Conservation (phyloP, 1,140 invertebrate species). For the Nebria ingens region DNA sequence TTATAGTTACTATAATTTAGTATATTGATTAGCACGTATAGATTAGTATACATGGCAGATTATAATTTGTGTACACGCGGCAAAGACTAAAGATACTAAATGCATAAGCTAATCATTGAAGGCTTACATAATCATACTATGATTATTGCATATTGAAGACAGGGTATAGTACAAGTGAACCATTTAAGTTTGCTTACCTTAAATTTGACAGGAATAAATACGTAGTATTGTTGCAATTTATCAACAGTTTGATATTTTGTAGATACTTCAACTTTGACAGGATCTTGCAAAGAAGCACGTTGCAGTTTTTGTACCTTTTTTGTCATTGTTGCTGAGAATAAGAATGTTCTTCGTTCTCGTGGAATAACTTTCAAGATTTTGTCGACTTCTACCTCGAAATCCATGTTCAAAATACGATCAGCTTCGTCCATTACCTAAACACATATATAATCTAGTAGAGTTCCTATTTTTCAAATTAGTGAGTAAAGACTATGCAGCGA, state of each 20-base stretch:
- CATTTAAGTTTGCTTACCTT: constrained; percentile 50
- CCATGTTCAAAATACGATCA: constrained; percentile 91
- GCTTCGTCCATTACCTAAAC: constrained; percentile 89
- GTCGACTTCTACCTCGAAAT: constrained; percentile 92
- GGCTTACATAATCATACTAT: constrained; percentile 9
- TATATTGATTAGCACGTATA: too few relatives aligned
- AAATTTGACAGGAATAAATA: constrained; percentile 93
- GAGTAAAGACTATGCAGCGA: too few relatives aligned
- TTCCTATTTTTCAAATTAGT: too few relatives aligned
- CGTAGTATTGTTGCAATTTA: constrained; percentile 88
- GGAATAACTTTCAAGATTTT: constrained; percentile 92
- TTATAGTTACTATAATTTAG: too few relatives aligned
- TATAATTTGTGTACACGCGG: too few relatives aligned
- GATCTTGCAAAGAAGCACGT: constrained; percentile 82
- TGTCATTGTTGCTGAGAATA: constrained; percentile 98
- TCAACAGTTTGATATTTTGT: constrained; percentile 98
- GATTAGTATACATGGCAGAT: too few relatives aligned
- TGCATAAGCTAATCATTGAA: too few relatives aligned
- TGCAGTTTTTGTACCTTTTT: constrained; percentile 97
- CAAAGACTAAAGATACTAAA: too few relatives aligned
- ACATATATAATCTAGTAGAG: too few relatives aligned
- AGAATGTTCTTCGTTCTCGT: constrained; percentile 71
- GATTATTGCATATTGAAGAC: too few relatives aligned
- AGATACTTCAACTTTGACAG: constrained; percentile 91
- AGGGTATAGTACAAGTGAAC: too few relatives aligned